Base-by-base conservation (phyloP, 2,113 vertebrate genomes). In the Seriola rivoliana region DNA sequence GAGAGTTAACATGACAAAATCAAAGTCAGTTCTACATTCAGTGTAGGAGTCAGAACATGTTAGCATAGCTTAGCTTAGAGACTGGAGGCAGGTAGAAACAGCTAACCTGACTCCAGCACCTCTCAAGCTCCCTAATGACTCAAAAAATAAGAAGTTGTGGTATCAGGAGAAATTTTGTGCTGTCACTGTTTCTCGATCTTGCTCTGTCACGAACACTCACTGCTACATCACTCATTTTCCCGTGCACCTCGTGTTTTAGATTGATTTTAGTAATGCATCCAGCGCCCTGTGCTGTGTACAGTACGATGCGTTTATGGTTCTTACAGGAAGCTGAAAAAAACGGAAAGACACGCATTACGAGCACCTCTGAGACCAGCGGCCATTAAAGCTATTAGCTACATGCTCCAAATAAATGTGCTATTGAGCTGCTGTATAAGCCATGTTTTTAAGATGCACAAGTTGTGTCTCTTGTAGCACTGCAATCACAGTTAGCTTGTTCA, bases 371-470 rank as follows among this genome's bases (percentile, higher is more conserved):
- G 69, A 79, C 36, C 40, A 60, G 23, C 44, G 32, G 1, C 78
- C 83, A 77, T 88, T 83, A 89, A 50, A 32, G 78, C 84, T 78
- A 54, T 78, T 70, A 80, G 85, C 71, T 0, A 4, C 48, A 64
- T 0, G 66, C 73, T 69, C 13, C 63, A 60, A 50, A 71, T 38
- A 63, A 63, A 23, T 12, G n/a, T 46, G 14, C 25, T 10, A 4
- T 54, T 58, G 54, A 48, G 57, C 42, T 10, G 6, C 34, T 36
- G 34, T 6, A 25, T 9, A 40, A 58, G 68, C 40, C 52, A 36
- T 10, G 55, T 52, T 82, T 75, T 72, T 19, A 79, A 59, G 44
- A 14, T 42, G 17, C 17, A 14, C 38, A 36, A 23, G 17, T 63
- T n/a, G 16, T 38, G 16, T 44, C 32, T 62, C 54, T 4, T 55